Evolutionary conservation across 2,888 invertebrate species (phyloP).

Genomic region (Busseola fusca): DNA sequence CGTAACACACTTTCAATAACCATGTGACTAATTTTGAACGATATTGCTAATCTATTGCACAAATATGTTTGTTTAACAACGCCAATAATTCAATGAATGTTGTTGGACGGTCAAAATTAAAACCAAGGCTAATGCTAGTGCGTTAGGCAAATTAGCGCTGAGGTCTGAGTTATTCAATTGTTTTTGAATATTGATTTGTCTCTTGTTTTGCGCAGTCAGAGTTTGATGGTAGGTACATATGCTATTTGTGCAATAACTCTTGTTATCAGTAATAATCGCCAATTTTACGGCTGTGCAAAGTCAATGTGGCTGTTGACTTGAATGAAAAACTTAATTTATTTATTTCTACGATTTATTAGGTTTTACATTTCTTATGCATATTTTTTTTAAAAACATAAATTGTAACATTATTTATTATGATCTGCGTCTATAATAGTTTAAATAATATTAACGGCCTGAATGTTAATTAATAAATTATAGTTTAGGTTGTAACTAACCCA

Average conservation of each 20-base stretch:
- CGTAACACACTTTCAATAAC: too few species aligned
- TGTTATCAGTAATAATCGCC: background rate
- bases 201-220: background rate
- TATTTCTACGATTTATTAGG: conserved; percentile 3
- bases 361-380: background rate
- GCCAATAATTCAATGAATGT: too few species aligned
- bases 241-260: background rate
- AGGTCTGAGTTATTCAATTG: background rate
- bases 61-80: too few species aligned
- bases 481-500: too few species aligned
- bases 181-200: background rate
- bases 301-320: background rate
- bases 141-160: background rate
- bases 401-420: background rate
- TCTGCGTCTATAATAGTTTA: too few species aligned
- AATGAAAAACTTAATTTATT: conserved; percentile 19
- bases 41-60: too few species aligned
- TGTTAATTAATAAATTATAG: too few species aligned
- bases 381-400: background rate
- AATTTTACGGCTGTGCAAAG: background rate
- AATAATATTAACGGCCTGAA: too few species aligned
- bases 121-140: too few species aligned
- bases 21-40: too few species aligned
- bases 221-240: background rate
- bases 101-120: too few species aligned